Conservation (phyloP, 2,113 vertebrate genomes). For the Isurus oxyrinchus region DNA sequence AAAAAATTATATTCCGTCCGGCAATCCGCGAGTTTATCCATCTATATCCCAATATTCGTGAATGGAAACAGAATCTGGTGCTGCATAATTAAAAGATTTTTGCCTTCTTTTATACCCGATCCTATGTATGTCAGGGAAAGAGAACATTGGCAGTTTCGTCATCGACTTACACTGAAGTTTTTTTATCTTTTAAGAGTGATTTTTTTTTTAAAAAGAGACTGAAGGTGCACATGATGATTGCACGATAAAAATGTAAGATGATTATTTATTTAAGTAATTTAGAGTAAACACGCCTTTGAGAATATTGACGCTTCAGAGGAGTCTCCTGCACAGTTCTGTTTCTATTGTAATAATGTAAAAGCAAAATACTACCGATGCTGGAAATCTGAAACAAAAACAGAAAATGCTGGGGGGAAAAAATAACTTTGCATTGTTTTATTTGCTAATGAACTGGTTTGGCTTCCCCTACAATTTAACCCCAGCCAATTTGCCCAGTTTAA, state of each 20-base stretch:
- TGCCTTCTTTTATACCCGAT: not conserved
- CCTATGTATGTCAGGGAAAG: too few species aligned
- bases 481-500: not conserved
- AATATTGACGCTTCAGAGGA: not conserved
- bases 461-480: not conserved
- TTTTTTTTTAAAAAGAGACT: not conserved
- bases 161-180: not conserved
- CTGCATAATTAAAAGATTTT: not conserved
- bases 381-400: too few species aligned
- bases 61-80: not conserved
- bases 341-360: too few species aligned
- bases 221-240: not conserved
- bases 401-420: too few species aligned
- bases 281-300: not conserved
- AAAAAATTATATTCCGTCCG: not conserved
- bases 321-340: not conserved
- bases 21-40: not conserved
- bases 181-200: not conserved
- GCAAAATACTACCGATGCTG: too few species aligned
- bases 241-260: not conserved
- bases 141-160: too few species aligned
- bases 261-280: not conserved
- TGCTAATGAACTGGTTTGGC: not conserved
- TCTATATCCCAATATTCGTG: not conserved
- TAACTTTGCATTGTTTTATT: not conserved